Evolutionary conservation across 2,797 vertebrate genomes (phyloP), one percentile per base, ranked within the genome.

Genomic region (Girardinus metallicus): DNA sequence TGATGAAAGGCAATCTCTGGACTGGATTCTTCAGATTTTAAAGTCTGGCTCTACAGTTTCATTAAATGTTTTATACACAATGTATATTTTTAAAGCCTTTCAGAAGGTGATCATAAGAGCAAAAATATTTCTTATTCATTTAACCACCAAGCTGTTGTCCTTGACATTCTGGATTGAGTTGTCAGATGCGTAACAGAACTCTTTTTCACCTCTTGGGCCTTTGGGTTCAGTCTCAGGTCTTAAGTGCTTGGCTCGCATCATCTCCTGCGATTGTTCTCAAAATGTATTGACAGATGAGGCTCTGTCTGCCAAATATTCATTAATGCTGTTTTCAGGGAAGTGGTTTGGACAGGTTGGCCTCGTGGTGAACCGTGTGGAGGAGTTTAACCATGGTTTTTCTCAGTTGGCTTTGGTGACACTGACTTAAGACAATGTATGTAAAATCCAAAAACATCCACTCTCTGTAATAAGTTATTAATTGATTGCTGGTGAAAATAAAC

Each of bases 391-490:
- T 39, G 78, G 78, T 9, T 88, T 88, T 87, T 72, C 75, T 82
- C 77, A 16, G 82, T 71, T 55, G 85, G 85, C 81, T 82, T 96
- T 95, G 95, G 95, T 95, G 96, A 96, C 94, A 71, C 94, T 92
- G 92, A 86, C 92, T 93, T 93, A 92, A 91, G 79, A 88, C 94
- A 93, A 95, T 92, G 93, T 93, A 93, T 96, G 92, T 95, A 94
- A 94, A 95, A 94, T 93, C 62, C 77, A 80, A 86, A 57, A 68
- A 79, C 77, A 77, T 87, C 77, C 66, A 85, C 87, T 88, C 87
- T 87, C 91, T 94, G 93, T 95, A 93, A 89, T 95, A 95, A 95
- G 86, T 96, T 95, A 95, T 96, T 96, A 94, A 96, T 87, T 96
- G 96, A 96, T 96, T 94, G 95, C 96, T 93, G 85, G 91, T 95